phyloP scores from a whole-genome alignment of 1,140 invertebrate species.

The Dendrolimus punctatus region DNA sequence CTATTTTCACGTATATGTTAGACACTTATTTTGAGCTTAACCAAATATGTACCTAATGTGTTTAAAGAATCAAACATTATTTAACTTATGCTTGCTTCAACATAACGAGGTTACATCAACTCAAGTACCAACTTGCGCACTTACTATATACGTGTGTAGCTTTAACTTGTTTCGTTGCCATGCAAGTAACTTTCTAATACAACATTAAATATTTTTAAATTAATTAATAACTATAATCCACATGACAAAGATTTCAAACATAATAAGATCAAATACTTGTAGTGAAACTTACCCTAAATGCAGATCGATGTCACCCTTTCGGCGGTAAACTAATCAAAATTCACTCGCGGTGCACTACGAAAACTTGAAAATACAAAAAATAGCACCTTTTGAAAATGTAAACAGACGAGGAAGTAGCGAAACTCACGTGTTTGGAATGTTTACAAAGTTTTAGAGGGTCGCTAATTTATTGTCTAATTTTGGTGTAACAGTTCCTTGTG shows the following conservation, averaged over 20 bases:
- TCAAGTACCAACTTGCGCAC: conserved; percentile 43
- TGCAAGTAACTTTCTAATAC: conserved; percentile 63
- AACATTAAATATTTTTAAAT: conserved; percentile 27
- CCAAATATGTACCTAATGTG: conserved; percentile 21
- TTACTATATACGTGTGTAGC: conserved; percentile 39
- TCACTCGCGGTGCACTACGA: conserved; percentile 44
- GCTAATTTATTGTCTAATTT: conserved; percentile 15
- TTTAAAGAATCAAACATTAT: conserved; percentile 28
- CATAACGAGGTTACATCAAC: conserved; percentile 50
- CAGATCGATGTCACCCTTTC: conserved; percentile 37
- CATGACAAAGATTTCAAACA: background rate
- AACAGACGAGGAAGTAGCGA: conserved; percentile 25
- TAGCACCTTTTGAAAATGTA: conserved; percentile 36
- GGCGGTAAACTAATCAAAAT: conserved; percentile 45
- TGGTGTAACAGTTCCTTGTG: conserved; percentile 8
- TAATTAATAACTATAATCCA: background rate
- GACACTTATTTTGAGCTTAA: conserved; percentile 4
- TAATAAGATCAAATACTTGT: conserved; percentile 4
- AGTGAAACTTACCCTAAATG: conserved; percentile 50
- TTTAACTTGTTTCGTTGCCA: conserved; percentile 56
- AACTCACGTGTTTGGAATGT: conserved; percentile 28
- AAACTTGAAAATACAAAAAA: conserved; percentile 32
- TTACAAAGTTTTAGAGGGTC: conserved; percentile 14
- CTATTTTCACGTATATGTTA: background rate
- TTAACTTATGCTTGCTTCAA: conserved; percentile 28